Evolutionary conservation across 1,140 invertebrate genomes (phyloP), one percentile per base, ranked within the genome.

Genomic region (Metaphire vulgaris): DNA sequence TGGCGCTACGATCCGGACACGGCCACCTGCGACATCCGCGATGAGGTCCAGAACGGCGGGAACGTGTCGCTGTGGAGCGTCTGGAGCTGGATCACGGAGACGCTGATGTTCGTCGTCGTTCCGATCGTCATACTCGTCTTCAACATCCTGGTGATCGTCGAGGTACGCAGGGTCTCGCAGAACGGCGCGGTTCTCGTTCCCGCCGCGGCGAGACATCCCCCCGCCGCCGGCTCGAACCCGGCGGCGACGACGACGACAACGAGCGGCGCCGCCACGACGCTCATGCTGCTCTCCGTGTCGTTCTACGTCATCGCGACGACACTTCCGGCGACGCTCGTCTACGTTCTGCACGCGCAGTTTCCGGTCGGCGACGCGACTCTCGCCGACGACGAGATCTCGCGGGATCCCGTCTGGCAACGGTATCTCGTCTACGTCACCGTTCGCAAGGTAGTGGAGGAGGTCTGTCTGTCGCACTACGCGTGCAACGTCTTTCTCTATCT

Each of bases 281-380:
- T 85, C 2, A 85, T 83, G 82, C 79, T 86, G 28, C 77, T 86
- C 6, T 82, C 81, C 15, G 84, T 85, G 0, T 85, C 84, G 12
- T 86, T 86, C 80, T 85, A 85, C 77, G 81, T 83, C 26, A 85
- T 86, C 30, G 79, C 85, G 65, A 86, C 84, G 14, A 83, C 83
- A 21, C 77, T 86, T 16, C 85, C 85, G 1, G 81, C 82, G 2
- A 83, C 83, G 1, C 78, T 86, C 34, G 79, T 82, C 29, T 83
- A 81, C 66, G 76, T 79, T 1, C 56, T 84, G 28, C 80, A 81
- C 67, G 72, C 68, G 28, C n/a, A n/a, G n/a, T n/a, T n/a, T n/a
- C n/a, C 41, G 33, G 34, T 69, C 16, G 33, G 28, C 14, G 64
- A 69, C 1, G 30, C 81, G 65, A 76, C 75, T 0, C 77, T 78